Conservation (phyloP, 2,888 invertebrate genomes). For the Lathronympha strigana region DNA sequence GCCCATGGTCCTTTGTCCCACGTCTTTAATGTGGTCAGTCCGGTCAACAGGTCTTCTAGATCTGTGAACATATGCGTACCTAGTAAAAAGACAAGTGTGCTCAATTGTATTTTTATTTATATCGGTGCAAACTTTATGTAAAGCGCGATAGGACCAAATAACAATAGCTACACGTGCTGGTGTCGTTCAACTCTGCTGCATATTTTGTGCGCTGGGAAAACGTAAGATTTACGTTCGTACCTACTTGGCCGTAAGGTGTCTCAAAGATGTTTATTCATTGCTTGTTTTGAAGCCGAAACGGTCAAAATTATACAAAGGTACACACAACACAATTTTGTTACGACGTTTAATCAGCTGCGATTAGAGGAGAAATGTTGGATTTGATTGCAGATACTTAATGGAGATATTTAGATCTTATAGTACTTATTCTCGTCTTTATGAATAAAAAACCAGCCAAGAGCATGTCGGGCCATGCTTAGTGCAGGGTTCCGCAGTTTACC, state of each 20-base stretch:
- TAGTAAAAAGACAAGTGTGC: conserved; percentile 35
- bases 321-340: background rate
- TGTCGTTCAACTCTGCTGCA: conserved; percentile 51
- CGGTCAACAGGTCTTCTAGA: conserved; percentile 6
- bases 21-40: conserved; percentile 1
- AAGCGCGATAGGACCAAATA: conserved; percentile 43
- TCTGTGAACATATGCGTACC: conserved; percentile 7
- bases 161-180: conserved; percentile 53
- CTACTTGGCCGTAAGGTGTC: conserved; percentile 1
- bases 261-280: conserved; percentile 10
- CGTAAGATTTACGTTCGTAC: conserved; percentile 32
- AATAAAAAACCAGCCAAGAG: too few species aligned
- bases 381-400: too few species aligned
- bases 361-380: too few species aligned
- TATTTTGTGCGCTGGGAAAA: conserved; percentile 44
- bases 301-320: conserved; percentile 1
- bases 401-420: too few species aligned
- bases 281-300: conserved; percentile 2
- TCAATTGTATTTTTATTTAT: conserved; percentile 58
- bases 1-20: too few species aligned
- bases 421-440: too few species aligned
- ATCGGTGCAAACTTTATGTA: conserved; percentile 52
- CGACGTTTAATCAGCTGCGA: too few species aligned
- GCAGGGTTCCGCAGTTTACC: too few species aligned
- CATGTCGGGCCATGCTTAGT: too few species aligned